Evolutionary conservation across 2,113 vertebrate genomes (phyloP).

Genomic region (Nibea albiflora): DNA sequence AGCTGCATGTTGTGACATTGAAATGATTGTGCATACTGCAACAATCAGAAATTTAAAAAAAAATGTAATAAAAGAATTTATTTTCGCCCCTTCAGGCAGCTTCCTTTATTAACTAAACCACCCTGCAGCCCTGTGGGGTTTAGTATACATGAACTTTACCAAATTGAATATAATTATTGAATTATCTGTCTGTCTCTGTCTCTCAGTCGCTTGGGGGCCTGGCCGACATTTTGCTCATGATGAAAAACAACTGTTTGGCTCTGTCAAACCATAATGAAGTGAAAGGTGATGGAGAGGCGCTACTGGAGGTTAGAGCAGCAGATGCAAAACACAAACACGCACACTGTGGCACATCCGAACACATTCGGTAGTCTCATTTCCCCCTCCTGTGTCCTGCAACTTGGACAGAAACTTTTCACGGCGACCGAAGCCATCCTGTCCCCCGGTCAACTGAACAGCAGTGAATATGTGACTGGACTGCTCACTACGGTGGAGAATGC

Average conservation of each 20-base stretch:
- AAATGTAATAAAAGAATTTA: background rate
- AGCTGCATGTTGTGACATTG: background rate
- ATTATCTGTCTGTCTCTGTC: slow-evolving; percentile 52
- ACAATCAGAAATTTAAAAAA: background rate
- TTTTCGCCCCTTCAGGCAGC: background rate
- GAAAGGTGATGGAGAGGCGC: slow-evolving; percentile 60
- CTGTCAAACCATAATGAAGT: slow-evolving; percentile 48
- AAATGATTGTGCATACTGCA: background rate
- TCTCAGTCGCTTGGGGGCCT: slow-evolving; percentile 61
- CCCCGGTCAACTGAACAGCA: slow-evolving; percentile 1
- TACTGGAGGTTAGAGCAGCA: slow-evolving; percentile 78
- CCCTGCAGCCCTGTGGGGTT: background rate
- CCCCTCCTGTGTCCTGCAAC: background rate
- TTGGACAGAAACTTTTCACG: slow-evolving; percentile 74
- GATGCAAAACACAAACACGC: slow-evolving; percentile 25
- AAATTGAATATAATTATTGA: slow-evolving; percentile 21
- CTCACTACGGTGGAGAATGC: slow-evolving; percentile 76
- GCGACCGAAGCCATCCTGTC: slow-evolving; percentile 57
- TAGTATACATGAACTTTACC: slow-evolving; percentile 7
- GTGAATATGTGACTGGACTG: slow-evolving; percentile 55
- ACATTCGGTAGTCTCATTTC: background rate
- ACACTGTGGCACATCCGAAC: slow-evolving; percentile 1
- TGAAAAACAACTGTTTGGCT: slow-evolving; percentile 77
- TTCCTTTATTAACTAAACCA: slow-evolving; percentile 5
- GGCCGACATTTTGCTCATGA: slow-evolving; percentile 66